These are phyloP conservation scores for Rhinella marina DNA, from an alignment of 2,797 vertebrate genomes.

Conservation along the genomic window DNA sequence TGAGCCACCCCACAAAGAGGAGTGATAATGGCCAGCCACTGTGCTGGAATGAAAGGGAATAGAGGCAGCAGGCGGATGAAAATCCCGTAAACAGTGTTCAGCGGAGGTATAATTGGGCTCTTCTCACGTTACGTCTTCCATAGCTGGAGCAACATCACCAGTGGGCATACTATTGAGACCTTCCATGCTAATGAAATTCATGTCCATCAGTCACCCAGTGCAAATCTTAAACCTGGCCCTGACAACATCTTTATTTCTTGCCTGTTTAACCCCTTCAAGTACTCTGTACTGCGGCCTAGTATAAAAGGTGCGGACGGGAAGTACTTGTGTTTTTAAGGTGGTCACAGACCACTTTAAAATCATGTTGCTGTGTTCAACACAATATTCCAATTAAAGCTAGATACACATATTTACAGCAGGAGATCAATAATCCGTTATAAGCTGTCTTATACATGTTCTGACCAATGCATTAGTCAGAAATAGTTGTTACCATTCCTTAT, in stretches of 20 bases:
- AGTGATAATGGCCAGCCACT: conserved; percentile 59
- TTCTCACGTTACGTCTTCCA: conserved; percentile 50
- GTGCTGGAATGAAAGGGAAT: conserved; percentile 55
- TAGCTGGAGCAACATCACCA: conserved; percentile 39
- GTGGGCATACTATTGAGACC: conserved; percentile 36
- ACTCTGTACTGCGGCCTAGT: not conserved
- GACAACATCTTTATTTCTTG: not conserved
- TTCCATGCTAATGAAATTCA: conserved; percentile 43
- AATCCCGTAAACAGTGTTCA: conserved; percentile 55
- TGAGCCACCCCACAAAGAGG: conserved; percentile 57
- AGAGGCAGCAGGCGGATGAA: conserved; percentile 52
- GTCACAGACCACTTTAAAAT: not conserved
- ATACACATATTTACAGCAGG: no score
- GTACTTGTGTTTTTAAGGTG: not conserved
- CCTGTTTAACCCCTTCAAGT: conserved; percentile 35
- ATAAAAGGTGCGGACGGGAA: not conserved
- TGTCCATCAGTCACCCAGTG: conserved; percentile 48
- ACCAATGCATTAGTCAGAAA: no score
- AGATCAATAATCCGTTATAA: not conserved
- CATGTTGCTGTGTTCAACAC: no score
- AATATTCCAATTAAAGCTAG: no score
- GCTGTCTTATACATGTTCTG: not conserved
- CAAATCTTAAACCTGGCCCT: not conserved
- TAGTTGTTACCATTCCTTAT: no score
- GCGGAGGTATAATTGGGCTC: conserved; percentile 56